Base-by-base conservation (phyloP, 2,888 invertebrate genomes). In the Choristoneura rosaceana region DNA sequence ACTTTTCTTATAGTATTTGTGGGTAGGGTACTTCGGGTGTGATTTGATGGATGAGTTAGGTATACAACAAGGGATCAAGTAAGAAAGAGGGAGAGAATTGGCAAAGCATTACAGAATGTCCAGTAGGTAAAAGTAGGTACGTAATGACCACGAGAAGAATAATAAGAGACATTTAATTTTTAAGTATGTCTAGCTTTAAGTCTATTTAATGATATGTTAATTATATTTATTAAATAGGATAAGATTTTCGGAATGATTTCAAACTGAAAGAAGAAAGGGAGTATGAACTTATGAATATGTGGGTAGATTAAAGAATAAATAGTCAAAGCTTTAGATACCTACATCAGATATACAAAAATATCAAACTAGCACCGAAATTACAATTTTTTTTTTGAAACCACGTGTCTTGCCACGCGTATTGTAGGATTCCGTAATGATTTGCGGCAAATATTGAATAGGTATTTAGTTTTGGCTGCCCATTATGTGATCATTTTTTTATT, bases 71-170 rank as follows among this genome's bases (percentile, higher is more conserved):
- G 50, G 58, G 68, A 63, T 63, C 41, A 60, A 76, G 74, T 74
- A 69, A 77, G 71, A 76, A 70, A 74, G 69, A 73, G 71, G 75
- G 76, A 76, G 77, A 76, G 69, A 75, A 74, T 76, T 71, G 67
- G 76, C 77, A 67, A 77, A 77, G 79, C 76, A 76, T 77, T 77
- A 76, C 55, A 74, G 74, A 59, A 55, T 55, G 62, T 66, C 66
- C 61, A 71, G 38, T 58, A 70, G 64, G 61, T 71, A 61, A 67
- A 86, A 82, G 85, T 85, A 84, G 84, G 85, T 83, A 78, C 77
- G 79, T 80, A 81, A 80, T 78, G 80, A 79, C 78, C 75, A 73
- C 74, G 74, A 73, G 15, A 68, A 68, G 73, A 76, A 74, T 65
- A 74, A 75, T 76, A 71, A 78, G 77, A 75, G 68, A 76, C 76